Evolutionary conservation across 2,888 invertebrate genomes (phyloP).

Genomic region (Meteorus colon): DNA sequence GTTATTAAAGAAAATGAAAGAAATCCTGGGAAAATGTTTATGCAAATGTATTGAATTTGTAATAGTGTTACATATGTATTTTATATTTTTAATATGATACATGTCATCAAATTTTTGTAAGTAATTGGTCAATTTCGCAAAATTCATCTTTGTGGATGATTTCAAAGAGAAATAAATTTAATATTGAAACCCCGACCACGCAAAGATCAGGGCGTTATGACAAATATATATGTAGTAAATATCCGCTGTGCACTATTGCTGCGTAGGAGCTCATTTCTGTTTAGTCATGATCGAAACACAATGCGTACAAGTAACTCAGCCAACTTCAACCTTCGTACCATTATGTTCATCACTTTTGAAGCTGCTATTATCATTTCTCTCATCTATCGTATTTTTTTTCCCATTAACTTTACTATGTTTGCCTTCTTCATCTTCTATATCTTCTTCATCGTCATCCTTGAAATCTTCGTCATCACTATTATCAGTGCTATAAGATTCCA

Average conservation of each 20-base stretch:
- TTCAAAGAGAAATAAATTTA: background rate
- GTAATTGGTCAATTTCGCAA: background rate
- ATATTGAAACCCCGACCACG: no score
- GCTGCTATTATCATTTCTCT: background rate
- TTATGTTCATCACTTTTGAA: background rate
- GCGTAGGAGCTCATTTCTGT: background rate
- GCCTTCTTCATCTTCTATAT: background rate
- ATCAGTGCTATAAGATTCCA: slow-evolving; percentile 37
- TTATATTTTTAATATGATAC: background rate
- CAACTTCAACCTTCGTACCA: background rate
- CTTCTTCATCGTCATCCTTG: background rate
- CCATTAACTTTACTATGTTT: no score
- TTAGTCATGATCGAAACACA: background rate
- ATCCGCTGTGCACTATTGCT: background rate
- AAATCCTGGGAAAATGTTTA: background rate
- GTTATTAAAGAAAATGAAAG: background rate
- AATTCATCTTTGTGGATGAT: background rate
- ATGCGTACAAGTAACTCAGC: background rate
- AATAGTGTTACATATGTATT: background rate
- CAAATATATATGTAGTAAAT: background rate
- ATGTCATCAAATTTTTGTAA: background rate
- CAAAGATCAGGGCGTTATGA: background rate
- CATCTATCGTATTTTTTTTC: background rate
- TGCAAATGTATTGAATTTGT: background rate
- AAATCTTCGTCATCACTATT: background rate